phyloP scores from a whole-genome alignment of 2,797 vertebrate species.

The Hydrophis major region DNA sequence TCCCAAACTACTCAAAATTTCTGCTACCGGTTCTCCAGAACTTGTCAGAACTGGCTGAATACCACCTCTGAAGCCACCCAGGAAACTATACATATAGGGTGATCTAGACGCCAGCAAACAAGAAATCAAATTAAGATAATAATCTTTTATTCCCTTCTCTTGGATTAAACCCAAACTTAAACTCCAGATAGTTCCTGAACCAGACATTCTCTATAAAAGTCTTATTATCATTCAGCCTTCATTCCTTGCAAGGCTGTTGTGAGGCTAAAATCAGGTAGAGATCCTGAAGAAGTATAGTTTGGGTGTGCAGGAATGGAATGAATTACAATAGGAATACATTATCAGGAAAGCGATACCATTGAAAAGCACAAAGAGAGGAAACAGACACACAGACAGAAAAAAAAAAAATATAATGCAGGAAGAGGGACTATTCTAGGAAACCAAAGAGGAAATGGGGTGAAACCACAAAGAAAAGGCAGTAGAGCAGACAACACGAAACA shows the following conservation, averaged over 20 bases:
- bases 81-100: neutral
- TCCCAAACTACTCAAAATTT: too few species aligned
- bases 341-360: slow-evolving; percentile 1
- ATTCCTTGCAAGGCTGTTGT: neutral
- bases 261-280: neutral
- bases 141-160: neutral
- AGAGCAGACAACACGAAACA: slow-evolving; percentile 57
- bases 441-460: slow-evolving; percentile 43
- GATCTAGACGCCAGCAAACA: neutral
- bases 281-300: neutral
- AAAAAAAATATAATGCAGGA: neutral
- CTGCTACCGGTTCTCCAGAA: too few species aligned
- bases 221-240: neutral
- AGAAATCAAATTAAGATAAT: neutral
- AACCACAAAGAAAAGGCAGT: slow-evolving; percentile 45
- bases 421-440: slow-evolving; percentile 45
- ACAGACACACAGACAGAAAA: neutral
- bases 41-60: too few species aligned
- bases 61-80: neutral
- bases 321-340: neutral
- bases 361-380: neutral
- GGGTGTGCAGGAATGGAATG: neutral
- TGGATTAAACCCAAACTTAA: neutral
- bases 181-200: neutral
- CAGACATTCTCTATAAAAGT: too few species aligned